phyloP scores from a whole-genome alignment of 1,140 invertebrate genomes.

The Musca vetustissima region DNA sequence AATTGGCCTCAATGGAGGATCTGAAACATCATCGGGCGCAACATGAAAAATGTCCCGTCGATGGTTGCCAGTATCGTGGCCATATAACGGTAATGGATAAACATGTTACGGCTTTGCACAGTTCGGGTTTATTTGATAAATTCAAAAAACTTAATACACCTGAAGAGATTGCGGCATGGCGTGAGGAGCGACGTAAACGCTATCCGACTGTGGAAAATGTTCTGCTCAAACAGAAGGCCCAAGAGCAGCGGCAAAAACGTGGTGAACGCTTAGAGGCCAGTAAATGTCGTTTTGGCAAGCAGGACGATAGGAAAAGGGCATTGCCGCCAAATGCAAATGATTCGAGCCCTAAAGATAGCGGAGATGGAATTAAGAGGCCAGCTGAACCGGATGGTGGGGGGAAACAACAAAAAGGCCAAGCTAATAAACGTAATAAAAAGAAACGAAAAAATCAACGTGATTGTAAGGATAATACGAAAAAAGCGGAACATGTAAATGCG shows the following conservation, averaged over 20 bases:
- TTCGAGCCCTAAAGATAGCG: not conserved
- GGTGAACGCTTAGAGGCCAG: constrained; percentile 66
- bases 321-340: not conserved
- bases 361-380: not conserved
- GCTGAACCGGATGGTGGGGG: not conserved
- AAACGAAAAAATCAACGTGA: constrained; percentile 11
- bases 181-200: constrained; percentile 63
- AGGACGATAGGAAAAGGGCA: constrained; percentile 40
- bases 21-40: constrained; percentile 67
- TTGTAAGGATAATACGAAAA: constrained; percentile 8
- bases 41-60: constrained; percentile 75
- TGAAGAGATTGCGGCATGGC: constrained; percentile 83
- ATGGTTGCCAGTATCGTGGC: constrained; percentile 79
- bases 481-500: not conserved
- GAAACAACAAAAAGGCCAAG: not conserved
- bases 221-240: constrained; percentile 64
- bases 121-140: constrained; percentile 73
- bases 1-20: constrained; percentile 63
- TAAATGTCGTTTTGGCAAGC: constrained; percentile 55
- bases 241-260: constrained; percentile 67
- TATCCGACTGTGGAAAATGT: constrained; percentile 74
- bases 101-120: constrained; percentile 80
- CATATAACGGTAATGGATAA: constrained; percentile 76
- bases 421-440: constrained; percentile 19
- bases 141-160: constrained; percentile 72